Conservation (phyloP, 2,113 vertebrate genomes). For the Sinocyclocheilus rhinocerous region DNA sequence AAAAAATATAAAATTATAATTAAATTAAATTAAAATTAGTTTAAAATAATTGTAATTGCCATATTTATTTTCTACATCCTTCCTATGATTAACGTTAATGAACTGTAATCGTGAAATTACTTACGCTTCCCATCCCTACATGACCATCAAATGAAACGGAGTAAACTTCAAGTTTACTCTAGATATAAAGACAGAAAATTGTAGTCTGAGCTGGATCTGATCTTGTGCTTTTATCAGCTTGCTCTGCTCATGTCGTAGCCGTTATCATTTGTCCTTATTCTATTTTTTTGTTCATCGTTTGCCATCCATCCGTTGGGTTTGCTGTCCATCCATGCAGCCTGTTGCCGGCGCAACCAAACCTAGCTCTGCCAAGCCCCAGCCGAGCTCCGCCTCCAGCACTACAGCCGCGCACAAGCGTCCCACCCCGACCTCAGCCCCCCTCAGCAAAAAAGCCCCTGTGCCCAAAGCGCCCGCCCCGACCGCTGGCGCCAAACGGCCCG, state of each 20-base stretch:
- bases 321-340: conserved; percentile 72
- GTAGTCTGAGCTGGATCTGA: neutral
- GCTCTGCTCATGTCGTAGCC: conserved; percentile 56
- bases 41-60: no score
- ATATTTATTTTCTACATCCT: no score
- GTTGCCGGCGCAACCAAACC: conserved; percentile 75
- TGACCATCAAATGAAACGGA: neutral
- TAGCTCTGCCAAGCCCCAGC: conserved; percentile 76
- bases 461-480: conserved; percentile 69
- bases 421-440: conserved; percentile 65
- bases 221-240: conserved; percentile 50
- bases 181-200: neutral
- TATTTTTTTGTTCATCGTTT: conserved; percentile 46
- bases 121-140: neutral
- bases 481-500: conserved; percentile 68
- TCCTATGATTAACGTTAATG: no score
- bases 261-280: conserved; percentile 60
- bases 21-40: no score
- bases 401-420: conserved; percentile 76
- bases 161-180: neutral
- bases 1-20: no score
- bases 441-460: conserved; percentile 82
- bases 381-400: conserved; percentile 58
- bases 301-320: conserved; percentile 67
- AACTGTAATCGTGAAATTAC: no score